These are phyloP conservation scores for Leptosomus discolor DNA, from an alignment of 2,113 vertebrate species.

Conservation along the genomic window DNA sequence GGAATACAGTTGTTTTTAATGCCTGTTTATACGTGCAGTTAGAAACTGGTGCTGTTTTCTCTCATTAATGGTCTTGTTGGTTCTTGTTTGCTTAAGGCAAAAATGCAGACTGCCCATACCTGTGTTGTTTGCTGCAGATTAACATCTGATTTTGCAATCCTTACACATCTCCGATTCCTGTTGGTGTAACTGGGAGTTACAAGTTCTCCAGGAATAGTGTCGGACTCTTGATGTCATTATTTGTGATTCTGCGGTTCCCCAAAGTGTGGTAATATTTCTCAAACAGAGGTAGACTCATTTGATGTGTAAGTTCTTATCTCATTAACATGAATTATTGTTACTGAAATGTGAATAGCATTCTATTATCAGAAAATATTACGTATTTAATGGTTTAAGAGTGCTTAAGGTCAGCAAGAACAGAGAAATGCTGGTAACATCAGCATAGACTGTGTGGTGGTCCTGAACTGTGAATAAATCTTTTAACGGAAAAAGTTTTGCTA, in stretches of 20 bases:
- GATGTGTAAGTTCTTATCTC: conserved; percentile 21
- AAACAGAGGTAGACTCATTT: not conserved
- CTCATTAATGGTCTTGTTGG: conserved; percentile 52
- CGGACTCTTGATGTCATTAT: not conserved
- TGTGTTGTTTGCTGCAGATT: conserved; percentile 36
- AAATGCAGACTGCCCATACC: conserved; percentile 61
- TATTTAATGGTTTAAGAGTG: conserved; percentile 56
- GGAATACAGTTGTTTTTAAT: conserved; percentile 10
- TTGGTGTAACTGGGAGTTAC: not conserved
- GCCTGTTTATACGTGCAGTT: conserved; percentile 53
- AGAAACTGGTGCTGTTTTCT: conserved; percentile 45
- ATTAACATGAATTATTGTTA: conserved; percentile 33
- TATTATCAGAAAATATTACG: conserved; percentile 55
- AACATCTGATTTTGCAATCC: conserved; percentile 52
- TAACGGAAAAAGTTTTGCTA: not conserved
- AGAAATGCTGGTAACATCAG: conserved; percentile 28
- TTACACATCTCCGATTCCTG: not conserved
- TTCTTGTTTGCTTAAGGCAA: conserved; percentile 66
- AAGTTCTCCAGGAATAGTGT: conserved; percentile 9
- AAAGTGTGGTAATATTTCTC: not conserved
- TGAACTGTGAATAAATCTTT: not conserved
- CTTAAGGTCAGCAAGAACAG: conserved; percentile 56
- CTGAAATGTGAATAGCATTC: conserved; percentile 58
- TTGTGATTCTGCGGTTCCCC: not conserved
- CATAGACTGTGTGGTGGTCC: not conserved